phyloP scores from a whole-genome alignment of 2,888 invertebrate genomes.

The Unio pictorum region DNA sequence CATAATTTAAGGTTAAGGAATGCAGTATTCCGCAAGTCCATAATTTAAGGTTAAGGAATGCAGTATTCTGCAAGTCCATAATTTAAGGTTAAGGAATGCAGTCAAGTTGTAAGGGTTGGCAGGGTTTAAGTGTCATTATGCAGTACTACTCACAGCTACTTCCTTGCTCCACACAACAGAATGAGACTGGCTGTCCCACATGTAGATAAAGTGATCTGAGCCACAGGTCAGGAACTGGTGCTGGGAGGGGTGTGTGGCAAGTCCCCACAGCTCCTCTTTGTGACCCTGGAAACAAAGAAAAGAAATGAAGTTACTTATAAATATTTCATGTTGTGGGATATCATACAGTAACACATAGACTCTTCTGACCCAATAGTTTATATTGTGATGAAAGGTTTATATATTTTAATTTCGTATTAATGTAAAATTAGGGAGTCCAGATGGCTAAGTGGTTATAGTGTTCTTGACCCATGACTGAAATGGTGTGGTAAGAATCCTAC shows the following conservation, averaged over 20 bases:
- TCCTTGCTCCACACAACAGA: slow-evolving; percentile 93
- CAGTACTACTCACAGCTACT: slow-evolving; percentile 76
- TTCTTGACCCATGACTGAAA: too few species aligned
- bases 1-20: too few species aligned
- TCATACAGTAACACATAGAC: too few species aligned
- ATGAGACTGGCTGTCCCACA: slow-evolving; percentile 92
- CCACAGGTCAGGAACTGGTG: slow-evolving; percentile 88
- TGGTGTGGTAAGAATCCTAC: too few species aligned
- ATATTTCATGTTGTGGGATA: too few species aligned
- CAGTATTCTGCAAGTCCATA: not conserved
- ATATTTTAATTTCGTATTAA: too few species aligned
- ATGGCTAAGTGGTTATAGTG: too few species aligned
- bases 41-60: not conserved
- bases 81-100: not conserved
- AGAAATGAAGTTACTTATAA: not conserved
- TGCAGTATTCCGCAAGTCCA: too few species aligned
- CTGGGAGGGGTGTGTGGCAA: slow-evolving; percentile 85
- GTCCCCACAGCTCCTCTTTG: slow-evolving; percentile 90
- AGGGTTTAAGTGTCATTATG: not conserved
- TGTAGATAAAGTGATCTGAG: slow-evolving; percentile 70
- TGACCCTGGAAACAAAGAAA: slow-evolving; percentile 79
- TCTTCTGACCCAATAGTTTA: too few species aligned
- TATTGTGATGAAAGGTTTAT: too few species aligned
- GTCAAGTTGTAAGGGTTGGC: slow-evolving; percentile 2
- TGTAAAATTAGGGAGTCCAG: too few species aligned